Evolutionary conservation across 2,888 invertebrate genomes (phyloP), one percentile per base, ranked within the genome.

Genomic region (Cynaeus angustus): DNA sequence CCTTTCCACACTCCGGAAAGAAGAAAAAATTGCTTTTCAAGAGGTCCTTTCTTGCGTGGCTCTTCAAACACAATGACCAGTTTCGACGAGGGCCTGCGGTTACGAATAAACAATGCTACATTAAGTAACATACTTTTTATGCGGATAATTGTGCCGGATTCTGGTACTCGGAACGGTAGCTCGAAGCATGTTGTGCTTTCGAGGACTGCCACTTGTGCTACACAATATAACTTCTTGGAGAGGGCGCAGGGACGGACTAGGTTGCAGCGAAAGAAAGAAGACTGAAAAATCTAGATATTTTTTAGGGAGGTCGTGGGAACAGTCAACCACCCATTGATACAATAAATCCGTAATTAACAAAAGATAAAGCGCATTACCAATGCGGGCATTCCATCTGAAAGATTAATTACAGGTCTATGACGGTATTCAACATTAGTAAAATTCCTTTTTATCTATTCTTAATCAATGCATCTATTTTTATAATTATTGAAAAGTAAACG

Each of bases 51-150:
- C 50, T 52, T 26, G 56, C n/a, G 3, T 3, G 10, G 38, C 52
- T 13, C 62, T 62, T 16, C 7, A 52, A 50, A 41, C 26, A 62
- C 62, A 62, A 62, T 62, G 53, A n/a, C 26, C 41, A 33, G n/a
- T 64, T 50, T 46, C 46, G 45, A 64, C 41, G 37, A 53, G 58
- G 67, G 59, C 68, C 68, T 45, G 68, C 68, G 68, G 68, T 68
- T 61, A 68, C 61, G 61, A 61, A 50, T 59, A 68, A 68, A 68
- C 68, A 68, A 68, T 68, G 61, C 68, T 50, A 59, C 68, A 68
- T 68, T 68, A 68, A 67, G 43, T 46, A 68, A 68, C 68, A 68
- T 67, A 59, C 61, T 68, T 68, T 68, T 68, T 68, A 43, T 68
- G 3, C 21, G 48, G 33, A 62, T 68, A 68, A 68, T 68, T 68